A percentile compares a stretch with the other conserved stretches of the same genome.
These are phyloP conservation scores for Caenorhabditis brenneri DNA, from an alignment of 1,140 invertebrate species.

Conservation along the genomic window DNA sequence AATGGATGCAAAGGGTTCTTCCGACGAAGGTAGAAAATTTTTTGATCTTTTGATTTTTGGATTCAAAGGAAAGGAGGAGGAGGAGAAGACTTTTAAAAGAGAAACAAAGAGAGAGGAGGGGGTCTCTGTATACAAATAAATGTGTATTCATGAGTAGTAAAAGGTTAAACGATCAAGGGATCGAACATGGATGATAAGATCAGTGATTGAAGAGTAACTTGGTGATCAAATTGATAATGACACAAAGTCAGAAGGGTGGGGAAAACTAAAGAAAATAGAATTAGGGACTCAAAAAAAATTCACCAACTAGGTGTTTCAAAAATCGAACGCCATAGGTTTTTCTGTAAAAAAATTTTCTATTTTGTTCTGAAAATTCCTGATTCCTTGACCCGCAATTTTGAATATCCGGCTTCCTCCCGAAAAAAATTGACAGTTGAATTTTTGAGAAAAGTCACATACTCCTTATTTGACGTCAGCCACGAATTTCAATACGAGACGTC, in stretches of 20 bases:
- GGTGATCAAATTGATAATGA: too few species aligned
- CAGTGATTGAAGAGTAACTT: neutral
- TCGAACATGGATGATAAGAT: neutral
- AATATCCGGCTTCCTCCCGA: too few species aligned
- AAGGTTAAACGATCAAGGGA: neutral
- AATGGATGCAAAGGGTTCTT: constrained; percentile 59
- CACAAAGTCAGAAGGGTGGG: too few species aligned
- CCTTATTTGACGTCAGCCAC: neutral
- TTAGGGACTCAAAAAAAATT: too few species aligned
- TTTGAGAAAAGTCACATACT: neutral
- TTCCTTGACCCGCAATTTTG: too few species aligned
- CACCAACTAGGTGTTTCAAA: too few species aligned
- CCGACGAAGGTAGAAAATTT: constrained; percentile 27
- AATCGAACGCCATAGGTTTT: too few species aligned
- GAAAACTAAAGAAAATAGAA: too few species aligned
- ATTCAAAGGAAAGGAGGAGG: neutral
- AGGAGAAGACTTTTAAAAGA: constrained; percentile 1
- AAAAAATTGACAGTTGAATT: too few species aligned
- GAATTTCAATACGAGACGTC: too few species aligned
- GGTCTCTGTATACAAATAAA: neutral
- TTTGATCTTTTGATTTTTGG: constrained; percentile 26
- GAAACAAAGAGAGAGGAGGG: neutral
- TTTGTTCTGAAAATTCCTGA: too few species aligned
- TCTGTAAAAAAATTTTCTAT: too few species aligned
- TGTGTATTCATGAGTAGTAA: neutral